Evolutionary conservation across 2,113 vertebrate genomes (phyloP), one percentile per base, ranked within the genome.

Genomic region (Sapayoa aenigma): DNA sequence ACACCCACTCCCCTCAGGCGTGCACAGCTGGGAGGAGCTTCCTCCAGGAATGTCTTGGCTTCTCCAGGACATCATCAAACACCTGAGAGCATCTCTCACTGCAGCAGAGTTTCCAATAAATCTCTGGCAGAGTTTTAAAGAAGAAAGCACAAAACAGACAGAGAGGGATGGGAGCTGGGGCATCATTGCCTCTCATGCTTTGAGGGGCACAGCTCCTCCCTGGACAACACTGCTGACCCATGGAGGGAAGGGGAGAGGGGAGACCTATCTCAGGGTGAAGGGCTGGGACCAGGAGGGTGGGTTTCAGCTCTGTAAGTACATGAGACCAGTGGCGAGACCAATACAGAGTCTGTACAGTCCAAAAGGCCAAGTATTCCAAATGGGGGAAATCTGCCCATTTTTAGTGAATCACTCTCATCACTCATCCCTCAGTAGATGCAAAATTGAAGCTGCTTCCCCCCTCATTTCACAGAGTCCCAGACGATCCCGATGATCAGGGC

Each of bases 401-500:
- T 11, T 4, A 33, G n/a, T 0, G 0, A 4, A 6, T 6, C 18
- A 1, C 13, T 44, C 65, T 22, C 27, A 49, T 16, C 35, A 16
- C 23, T 11, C 47, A 31, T 2, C 30, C 69, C 39, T 23, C 1
- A 12, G 37, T 0, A 27, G 37, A 11, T 14, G 5, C 13, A 5
- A 11, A 7, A 6, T 23, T 5, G 59, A 6, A 72, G 59, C 7
- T 37, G 14, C 58, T 49, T 6, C 10, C 3, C 4, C 0, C 5
- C 6, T 37, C 19, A 7, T 1, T 24, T 67, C 47, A 47, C 69
- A 59, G 53, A 25, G 13, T 12, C 39, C 37, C 65, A 12, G 28
- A 0, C 0, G 2, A 33, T 15, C 62, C 67, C 33, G 27, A 14
- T 0, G 12, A 20, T 15, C 2, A 0, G 5, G 15, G 67, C 44